Evolutionary conservation across 1,140 invertebrate genomes (phyloP).

Genomic region (Drosophila sechellia): DNA sequence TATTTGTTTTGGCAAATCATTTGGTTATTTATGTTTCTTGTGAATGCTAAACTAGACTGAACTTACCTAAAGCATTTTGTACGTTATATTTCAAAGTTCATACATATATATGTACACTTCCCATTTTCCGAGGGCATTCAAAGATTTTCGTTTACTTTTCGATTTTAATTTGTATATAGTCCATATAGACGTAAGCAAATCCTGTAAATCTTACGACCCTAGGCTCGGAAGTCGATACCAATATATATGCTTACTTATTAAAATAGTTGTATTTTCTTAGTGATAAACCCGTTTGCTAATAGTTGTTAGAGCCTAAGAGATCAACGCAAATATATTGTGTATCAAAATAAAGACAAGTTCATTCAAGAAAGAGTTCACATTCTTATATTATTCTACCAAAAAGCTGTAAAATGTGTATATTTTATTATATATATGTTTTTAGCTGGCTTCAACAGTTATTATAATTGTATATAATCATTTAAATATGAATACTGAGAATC

Average conservation of each 20-base stretch:
- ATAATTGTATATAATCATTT: no score
- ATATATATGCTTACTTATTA: conserved; percentile 25
- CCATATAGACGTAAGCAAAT: conserved; percentile 27
- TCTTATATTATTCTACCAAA: neutral
- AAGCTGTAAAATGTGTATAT: no score
- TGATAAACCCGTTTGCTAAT: conserved; percentile 48
- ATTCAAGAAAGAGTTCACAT: neutral
- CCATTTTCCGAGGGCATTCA: conserved; percentile 4
- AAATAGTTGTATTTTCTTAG: conserved; percentile 31
- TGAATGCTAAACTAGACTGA: conserved; percentile 7
- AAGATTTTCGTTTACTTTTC: conserved; percentile 14
- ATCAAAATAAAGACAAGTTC: conserved; percentile 31
- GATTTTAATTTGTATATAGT: conserved; percentile 53
- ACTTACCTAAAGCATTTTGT: neutral
- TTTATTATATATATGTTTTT: no score
- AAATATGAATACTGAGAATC: no score
- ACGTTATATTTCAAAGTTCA: neutral
- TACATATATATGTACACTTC: conserved; percentile 6
- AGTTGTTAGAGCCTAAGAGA: conserved; percentile 31
- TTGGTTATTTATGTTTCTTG: neutral
- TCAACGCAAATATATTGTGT: conserved; percentile 15
- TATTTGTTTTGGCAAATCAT: neutral
- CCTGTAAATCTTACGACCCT: conserved; percentile 53
- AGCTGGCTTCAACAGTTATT: no score
- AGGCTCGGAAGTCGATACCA: conserved; percentile 33